Base-by-base conservation (phyloP, 2,888 invertebrate genomes). In the Melitaea athalia region DNA sequence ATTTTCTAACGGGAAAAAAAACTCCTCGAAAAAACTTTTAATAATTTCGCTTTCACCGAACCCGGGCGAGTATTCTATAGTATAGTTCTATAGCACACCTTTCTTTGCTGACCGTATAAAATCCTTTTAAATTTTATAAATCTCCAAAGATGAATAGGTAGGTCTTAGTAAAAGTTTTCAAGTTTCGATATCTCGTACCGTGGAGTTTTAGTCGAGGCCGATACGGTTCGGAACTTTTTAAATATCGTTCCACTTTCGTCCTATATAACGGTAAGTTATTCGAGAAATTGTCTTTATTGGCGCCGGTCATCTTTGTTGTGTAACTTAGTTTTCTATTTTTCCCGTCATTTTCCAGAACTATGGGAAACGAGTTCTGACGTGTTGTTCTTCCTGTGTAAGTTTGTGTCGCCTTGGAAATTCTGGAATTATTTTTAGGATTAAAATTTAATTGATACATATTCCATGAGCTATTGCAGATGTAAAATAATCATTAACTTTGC, bases 151-250 rank as follows among this genome's bases (percentile, higher is more conserved):
- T 68, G 68, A 70, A 65, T 68, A 52, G 47, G 43, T 52, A 63
- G 43, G 59, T 60, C 68, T 60, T 47, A 33, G 42, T 8, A 42
- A 15, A 63, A 68, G 60, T 68, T 68, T 47, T 38, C 24, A 61
- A 64, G 64, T 61, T 45, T 55, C 24, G 50, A 61, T 64, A 61
- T 64, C 60, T 60, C 59, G 49, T 60, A 31, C 24, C 17, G 45
- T 24, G 43, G 45, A 69, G 45, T 65, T 53, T 47, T 33, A 53
- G 43, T 52, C 53, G 33, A 33, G 66, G 47, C 66, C 62, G 64
- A 63, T 60, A 61, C 60, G 47, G 64, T 49, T 60, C 49, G 55
- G 60, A 69, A 69, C 55, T 69, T 69, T 64, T 69, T 69, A 64
- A 69, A 69, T 65, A 64, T 64, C 64, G 64, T 61, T 38, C 61